These are phyloP conservation scores for Pseudorectes ferrugineus DNA, from an alignment of 2,113 vertebrate genomes.

Conservation along the genomic window DNA sequence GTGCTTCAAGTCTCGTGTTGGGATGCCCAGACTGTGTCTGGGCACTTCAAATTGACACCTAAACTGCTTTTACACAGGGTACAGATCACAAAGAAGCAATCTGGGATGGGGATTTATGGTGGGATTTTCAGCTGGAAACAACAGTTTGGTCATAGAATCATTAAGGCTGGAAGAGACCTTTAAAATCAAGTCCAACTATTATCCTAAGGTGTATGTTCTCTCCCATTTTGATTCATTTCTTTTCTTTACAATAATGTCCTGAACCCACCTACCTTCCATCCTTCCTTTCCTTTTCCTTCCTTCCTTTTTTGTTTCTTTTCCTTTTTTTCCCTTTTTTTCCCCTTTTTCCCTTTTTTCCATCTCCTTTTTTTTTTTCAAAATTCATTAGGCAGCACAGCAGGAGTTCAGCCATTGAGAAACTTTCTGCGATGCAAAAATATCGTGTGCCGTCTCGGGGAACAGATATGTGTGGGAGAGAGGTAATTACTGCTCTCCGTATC, in stretches of 20 bases:
- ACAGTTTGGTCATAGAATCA: neutral
- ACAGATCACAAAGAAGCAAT: neutral
- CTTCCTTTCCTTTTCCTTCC: too few species aligned
- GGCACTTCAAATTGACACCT: neutral
- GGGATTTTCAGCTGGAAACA: neutral
- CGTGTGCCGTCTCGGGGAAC: neutral
- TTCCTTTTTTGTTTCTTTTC: too few species aligned
- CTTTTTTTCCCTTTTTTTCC: too few species aligned
- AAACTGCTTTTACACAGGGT: neutral
- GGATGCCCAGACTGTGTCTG: neutral
- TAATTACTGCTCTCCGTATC: neutral
- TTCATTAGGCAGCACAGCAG: neutral
- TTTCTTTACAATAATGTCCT: neutral
- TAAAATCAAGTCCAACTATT: neutral
- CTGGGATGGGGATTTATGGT: neutral
- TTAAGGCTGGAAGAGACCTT: neutral
- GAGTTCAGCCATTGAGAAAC: neutral
- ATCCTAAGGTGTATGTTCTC: neutral
- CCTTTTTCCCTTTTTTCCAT: too few species aligned
- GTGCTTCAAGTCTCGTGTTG: accelerated
- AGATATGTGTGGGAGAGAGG: slow-evolving; percentile 18
- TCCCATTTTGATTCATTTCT: neutral
- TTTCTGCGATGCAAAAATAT: neutral
- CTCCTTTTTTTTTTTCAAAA: neutral
- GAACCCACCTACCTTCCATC: accelerated